A percentile compares a stretch with the other conserved stretches of the same genome.
phyloP scores from a whole-genome alignment of 2,113 vertebrate species.

The Cacatua alba region DNA sequence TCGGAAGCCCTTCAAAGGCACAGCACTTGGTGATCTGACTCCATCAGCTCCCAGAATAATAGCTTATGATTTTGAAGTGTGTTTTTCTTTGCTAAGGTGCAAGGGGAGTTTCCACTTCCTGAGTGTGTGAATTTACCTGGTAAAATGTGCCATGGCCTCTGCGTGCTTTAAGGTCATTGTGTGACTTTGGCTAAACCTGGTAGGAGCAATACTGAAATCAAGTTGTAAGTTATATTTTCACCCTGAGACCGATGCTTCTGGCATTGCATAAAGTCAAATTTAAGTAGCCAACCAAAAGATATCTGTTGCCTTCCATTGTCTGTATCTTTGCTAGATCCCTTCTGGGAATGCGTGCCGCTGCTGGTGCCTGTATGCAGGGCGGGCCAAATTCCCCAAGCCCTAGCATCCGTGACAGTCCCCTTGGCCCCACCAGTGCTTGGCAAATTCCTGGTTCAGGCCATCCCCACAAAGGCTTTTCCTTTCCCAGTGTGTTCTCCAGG shows the following conservation, averaged over 20 bases:
- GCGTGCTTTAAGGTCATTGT: neutral
- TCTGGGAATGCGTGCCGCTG: neutral
- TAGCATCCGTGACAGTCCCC: neutral
- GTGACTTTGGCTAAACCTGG: neutral
- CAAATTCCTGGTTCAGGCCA: neutral
- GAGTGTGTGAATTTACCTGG: neutral
- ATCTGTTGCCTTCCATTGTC: neutral
- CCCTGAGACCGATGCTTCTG: neutral
- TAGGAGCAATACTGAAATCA: neutral
- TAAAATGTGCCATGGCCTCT: neutral
- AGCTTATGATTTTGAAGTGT: neutral
- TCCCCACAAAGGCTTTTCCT: neutral
- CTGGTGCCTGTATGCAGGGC: fast-evolving
- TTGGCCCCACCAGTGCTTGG: neutral
- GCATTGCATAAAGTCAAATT: neutral
- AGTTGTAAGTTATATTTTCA: neutral
- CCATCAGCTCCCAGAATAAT: neutral
- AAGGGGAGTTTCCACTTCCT: neutral
- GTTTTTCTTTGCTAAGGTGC: neutral
- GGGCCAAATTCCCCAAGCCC: neutral
- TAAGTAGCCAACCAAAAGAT: neutral
- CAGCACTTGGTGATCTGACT: neutral
- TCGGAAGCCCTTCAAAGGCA: neutral
- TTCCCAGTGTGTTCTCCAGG: neutral
- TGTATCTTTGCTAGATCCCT: neutral